Conservation (phyloP, 2,113 vertebrate genomes). For the Grantiella picta region DNA sequence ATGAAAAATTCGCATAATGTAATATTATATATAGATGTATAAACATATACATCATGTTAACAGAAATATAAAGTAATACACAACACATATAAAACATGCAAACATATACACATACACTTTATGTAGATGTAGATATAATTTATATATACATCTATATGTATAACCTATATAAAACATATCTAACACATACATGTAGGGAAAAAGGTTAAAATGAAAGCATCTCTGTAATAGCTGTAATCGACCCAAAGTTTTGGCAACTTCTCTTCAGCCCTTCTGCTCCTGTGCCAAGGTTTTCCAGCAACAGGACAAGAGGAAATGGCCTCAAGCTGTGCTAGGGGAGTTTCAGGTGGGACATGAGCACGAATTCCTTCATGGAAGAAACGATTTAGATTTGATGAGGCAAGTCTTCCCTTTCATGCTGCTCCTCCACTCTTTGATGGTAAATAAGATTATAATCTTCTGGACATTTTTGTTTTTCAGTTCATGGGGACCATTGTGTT, state of each 20-base stretch:
- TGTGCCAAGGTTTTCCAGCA: background rate
- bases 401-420: background rate
- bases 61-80: accelerated
- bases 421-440: background rate
- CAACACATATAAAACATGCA: accelerated
- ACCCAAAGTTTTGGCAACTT: background rate
- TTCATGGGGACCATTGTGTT: background rate
- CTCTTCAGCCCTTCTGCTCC: background rate
- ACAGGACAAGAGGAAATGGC: background rate
- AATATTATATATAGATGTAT: no score
- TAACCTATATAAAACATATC: background rate
- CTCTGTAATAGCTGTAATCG: accelerated
- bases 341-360: background rate
- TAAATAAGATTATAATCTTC: background rate
- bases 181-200: accelerated
- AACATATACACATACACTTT: background rate
- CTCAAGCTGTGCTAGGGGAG: background rate
- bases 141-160: no score
- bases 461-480: background rate
- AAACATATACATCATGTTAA: accelerated
- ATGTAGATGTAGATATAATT: no score
- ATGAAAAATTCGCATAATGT: accelerated
- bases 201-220: background rate
- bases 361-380: background rate
- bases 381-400: background rate